Evolutionary conservation across 2,888 invertebrate genomes (phyloP).

Genomic region (Tetheella fluctuosa): DNA sequence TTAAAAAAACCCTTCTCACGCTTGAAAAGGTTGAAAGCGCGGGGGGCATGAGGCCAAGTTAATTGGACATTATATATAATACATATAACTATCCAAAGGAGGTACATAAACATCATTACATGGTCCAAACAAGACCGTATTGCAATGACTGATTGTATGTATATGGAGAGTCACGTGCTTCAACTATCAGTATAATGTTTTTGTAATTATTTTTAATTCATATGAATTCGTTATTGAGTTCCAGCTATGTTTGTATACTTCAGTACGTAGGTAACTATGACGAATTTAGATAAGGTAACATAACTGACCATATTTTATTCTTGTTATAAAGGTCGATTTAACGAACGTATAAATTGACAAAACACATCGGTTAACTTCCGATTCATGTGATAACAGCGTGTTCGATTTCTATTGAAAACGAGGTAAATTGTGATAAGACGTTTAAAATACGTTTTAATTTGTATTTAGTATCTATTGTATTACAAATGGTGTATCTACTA

Average conservation of each 20-base stretch:
- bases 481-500: too few species aligned
- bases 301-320: neutral
- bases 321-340: neutral
- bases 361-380: neutral
- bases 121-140: conserved; percentile 36
- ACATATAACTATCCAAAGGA: conserved; percentile 11
- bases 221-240: conserved; percentile 28
- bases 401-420: neutral
- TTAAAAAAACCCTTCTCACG: conserved; percentile 31
- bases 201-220: conserved; percentile 29
- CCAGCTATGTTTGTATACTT: conserved; percentile 14
- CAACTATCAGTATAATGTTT: conserved; percentile 34
- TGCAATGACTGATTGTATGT: conserved; percentile 31
- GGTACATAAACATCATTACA: conserved; percentile 33
- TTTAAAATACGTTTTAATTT: too few species aligned
- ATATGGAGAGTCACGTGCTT: conserved; percentile 40
- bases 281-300: neutral
- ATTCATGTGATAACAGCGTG: neutral
- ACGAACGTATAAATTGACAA: neutral
- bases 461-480: too few species aligned
- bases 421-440: neutral
- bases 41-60: conserved; percentile 29
- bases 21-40: conserved; percentile 14
- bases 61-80: conserved; percentile 28
- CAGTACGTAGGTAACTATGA: neutral